Evolutionary conservation across 2,113 vertebrate genomes (phyloP).

Genomic region (Bungarus multicinctus): DNA sequence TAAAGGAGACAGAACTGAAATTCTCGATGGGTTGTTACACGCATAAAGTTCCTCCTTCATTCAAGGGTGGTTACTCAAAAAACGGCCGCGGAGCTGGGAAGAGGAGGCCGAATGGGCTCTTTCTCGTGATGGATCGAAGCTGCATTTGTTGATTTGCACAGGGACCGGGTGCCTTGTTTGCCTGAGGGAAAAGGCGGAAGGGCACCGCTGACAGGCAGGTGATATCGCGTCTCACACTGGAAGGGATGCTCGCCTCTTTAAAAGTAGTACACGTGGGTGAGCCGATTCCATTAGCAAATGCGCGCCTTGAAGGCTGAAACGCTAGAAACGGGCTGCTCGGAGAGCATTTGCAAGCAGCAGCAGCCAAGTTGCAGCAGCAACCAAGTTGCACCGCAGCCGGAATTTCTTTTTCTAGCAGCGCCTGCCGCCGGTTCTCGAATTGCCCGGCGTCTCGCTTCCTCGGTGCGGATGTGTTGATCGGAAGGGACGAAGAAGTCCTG

Average conservation of each 20-base stretch:
- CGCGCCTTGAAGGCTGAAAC: not conserved
- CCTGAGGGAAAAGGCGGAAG: not conserved
- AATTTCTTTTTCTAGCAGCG: not conserved
- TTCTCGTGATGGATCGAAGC: not conserved
- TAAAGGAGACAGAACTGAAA: not conserved
- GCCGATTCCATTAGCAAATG: not conserved
- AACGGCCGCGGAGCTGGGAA: too few species aligned
- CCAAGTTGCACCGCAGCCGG: not conserved
- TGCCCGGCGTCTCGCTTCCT: not conserved
- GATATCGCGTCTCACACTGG: not conserved
- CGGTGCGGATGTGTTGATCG: not conserved
- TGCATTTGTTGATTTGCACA: not conserved
- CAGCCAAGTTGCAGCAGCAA: not conserved
- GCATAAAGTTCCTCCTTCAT: not conserved
- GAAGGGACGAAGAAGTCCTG: not conserved
- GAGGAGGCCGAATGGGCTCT: not conserved
- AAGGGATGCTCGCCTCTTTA: too few species aligned
- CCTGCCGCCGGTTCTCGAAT: not conserved
- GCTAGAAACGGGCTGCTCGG: not conserved
- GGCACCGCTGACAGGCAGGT: not conserved
- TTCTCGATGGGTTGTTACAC: not conserved
- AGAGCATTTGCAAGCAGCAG: not conserved
- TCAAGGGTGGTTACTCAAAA: not conserved
- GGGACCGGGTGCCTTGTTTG: not conserved
- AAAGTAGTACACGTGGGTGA: not conserved